Base-by-base conservation (phyloP, 2,888 invertebrate genomes). In the Sceliomorpha sp. region DNA sequence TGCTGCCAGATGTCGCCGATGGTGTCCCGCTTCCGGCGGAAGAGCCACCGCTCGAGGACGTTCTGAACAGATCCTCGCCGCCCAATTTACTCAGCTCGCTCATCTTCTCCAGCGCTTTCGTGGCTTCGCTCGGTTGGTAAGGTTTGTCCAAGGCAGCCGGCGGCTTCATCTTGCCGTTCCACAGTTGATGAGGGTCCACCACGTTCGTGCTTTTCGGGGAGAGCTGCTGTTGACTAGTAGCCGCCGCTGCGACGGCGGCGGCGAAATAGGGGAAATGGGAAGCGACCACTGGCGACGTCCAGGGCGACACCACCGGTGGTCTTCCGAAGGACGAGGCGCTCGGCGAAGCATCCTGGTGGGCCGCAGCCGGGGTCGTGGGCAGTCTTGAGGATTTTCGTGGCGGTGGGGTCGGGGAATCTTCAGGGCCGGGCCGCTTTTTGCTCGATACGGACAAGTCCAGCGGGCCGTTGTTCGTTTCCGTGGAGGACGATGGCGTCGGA, bases 21-120 rank as follows among this genome's bases (percentile, higher is more conserved):
- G 92, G 90, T 26, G 91, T 91, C 1, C 90, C 90, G 0, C 90
- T 90, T 15, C 91, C 91, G 0, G 90, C 89, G 0, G 90, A 90
- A 0, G 73, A 70, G 34, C 90, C 90, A 55, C 89, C 90, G 74
- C 90, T 90, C n/a, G 89, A 85, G 78, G 92, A 91, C 8, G 92
- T 91, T 75, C 94, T 89, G 82, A 93, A 94, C 8, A 94, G 88
- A 80, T 94, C 94, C 69, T 94, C 95, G 0, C 96, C 95, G 1
- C 95, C 95, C 20, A 96, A 89, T 81, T 96, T 93, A 80, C 96
- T 96, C 79, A 96, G 90, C 84, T 96, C 96, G 80, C 95, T 95
- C 96, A 96, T 96, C 88, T 96, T 96, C 85, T 96, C 96, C 53
- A 96, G 88, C 4, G 96, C 96, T 87, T 96, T 96, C 8, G 94